Evolutionary conservation across 2,113 vertebrate genomes (phyloP).

Genomic region (Clarias magur): DNA sequence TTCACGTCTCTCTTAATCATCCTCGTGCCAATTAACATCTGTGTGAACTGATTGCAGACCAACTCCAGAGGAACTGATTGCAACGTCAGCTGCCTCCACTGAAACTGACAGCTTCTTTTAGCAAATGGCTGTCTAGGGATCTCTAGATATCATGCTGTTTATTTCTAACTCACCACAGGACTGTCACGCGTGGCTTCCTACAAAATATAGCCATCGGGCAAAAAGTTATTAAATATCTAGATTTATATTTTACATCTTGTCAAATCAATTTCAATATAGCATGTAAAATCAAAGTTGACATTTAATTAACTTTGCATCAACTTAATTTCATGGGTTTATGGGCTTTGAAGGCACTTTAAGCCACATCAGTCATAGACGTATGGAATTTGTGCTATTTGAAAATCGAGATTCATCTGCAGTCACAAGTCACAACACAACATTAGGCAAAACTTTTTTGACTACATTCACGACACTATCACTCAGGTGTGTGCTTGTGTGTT

Average conservation of each 20-base stretch:
- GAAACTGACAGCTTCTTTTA: conserved; percentile 42
- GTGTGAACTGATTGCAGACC: conserved; percentile 67
- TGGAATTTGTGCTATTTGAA: neutral
- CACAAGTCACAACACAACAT: neutral
- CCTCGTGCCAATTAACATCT: conserved; percentile 69
- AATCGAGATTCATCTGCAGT: neutral
- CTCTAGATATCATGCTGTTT: conserved; percentile 13
- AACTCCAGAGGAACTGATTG: conserved; percentile 55
- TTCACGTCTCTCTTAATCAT: conserved; percentile 67
- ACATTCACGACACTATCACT: neutral
- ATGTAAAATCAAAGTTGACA: conserved; percentile 15
- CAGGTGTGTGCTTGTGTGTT: neutral
- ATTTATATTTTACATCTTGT: neutral
- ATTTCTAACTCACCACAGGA: conserved; percentile 3
- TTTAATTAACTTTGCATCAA: conserved; percentile 28
- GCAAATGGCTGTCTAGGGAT: conserved; percentile 21
- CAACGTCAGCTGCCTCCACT: conserved; percentile 55
- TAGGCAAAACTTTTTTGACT: neutral
- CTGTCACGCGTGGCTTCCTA: neutral
- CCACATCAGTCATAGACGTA: neutral
- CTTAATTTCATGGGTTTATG: neutral
- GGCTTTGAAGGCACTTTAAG: neutral
- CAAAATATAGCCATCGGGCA: conserved; percentile 2
- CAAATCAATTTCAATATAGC: neutral
- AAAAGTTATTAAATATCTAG: conserved; percentile 21